Base-by-base conservation (phyloP, 64 coral and sea anemone genomes). In the Hydrozoanthus tunicans region DNA sequence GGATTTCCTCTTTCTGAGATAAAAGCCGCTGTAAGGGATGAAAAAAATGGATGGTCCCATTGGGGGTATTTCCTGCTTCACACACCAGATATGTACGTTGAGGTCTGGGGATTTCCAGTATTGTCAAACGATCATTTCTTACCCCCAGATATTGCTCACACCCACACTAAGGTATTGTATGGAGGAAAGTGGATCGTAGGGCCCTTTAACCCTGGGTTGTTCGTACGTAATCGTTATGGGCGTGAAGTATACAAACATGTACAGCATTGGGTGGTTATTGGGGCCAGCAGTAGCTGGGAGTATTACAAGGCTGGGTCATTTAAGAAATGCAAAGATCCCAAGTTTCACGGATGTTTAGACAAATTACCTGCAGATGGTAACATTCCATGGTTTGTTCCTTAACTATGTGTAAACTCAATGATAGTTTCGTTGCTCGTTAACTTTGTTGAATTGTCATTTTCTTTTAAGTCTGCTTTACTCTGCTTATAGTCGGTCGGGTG, bases 141-240 rank as follows among this genome's bases (percentile, higher is more conserved):
- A 23, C 78, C 78, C 0, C 52, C 78, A 23, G 78, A 80, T 26
- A 59, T 80, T 59, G 17, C 55, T 2, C 78, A 80, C 14, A 80
- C 59, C 20, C 78, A 53, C 14, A 80, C 78, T 23, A 59, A 80
- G 78, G 23, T 23, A 3, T 14, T 80, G 15, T 69, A 53, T 81
- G 59, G 77, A 7, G 77, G 75, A 14, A 58, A 68, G 73, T 91
- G 89, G 89, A 55, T 91, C 23, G 61, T 53, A 9, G 63, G 23
- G 4, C 13, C 78, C 12, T 81, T 52, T 81, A 81, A 51, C 64
- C 89, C 89, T 8, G 89, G 73, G 63, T 53, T 90, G 59, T 90
- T 43, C 9, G 23, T 59, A 62, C 56, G 89, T 51, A 78, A 77
- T 63, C 75, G 77, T 15, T 91, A 91, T 91, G 77, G 77, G n/a